These are phyloP conservation scores for Schizopygopsis pylzovi DNA, from an alignment of 2,797 vertebrate species.

Conservation along the genomic window DNA sequence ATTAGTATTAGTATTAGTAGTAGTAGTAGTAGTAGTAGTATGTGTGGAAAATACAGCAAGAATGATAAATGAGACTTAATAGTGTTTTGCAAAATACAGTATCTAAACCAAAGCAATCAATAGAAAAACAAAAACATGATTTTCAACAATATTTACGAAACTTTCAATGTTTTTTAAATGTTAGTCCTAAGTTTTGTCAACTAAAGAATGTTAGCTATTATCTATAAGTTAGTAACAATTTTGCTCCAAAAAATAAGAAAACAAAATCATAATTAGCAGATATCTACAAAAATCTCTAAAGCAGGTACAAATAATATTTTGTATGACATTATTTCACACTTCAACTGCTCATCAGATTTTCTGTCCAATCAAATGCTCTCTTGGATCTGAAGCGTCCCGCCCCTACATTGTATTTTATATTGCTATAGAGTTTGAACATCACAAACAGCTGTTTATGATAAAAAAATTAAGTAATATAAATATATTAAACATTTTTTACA, in stretches of 20 bases:
- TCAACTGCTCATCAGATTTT: background rate
- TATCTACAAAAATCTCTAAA: background rate
- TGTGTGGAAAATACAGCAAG: background rate
- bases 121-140: background rate
- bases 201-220: background rate
- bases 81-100: no score
- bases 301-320: background rate
- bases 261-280: background rate
- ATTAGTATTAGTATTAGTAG: no score
- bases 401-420: background rate
- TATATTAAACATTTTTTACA: background rate
- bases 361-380: background rate
- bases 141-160: background rate
- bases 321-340: background rate
- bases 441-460: background rate
- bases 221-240: background rate
- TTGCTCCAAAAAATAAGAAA: background rate
- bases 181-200: background rate
- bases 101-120: background rate
- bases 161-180: background rate
- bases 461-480: background rate
- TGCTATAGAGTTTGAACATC: background rate
- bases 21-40: no score
- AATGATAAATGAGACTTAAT: background rate
- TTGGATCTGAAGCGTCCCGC: background rate